Evolutionary conservation across 2,888 invertebrate genomes (phyloP).

Genomic region (Epicampocera succincta): DNA sequence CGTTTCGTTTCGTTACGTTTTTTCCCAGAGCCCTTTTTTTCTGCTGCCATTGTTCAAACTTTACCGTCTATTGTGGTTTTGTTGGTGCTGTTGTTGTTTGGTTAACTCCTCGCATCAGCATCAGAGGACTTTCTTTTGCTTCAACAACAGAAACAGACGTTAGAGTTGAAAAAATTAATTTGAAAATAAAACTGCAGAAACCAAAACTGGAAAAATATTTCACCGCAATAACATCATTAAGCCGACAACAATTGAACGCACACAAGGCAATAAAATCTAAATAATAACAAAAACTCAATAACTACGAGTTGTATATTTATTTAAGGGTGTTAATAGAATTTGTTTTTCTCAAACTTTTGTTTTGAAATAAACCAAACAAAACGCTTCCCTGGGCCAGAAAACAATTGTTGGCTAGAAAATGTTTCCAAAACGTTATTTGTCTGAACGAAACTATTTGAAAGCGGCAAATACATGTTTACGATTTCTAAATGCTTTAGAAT

Average conservation of each 20-base stretch:
- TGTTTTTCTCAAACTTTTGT: background rate
- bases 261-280: slow-evolving; percentile 56
- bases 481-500: too few relatives aligned
- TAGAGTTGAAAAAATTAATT: slow-evolving; percentile 6
- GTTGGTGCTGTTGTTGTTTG: slow-evolving; percentile 41
- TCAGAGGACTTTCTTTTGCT: slow-evolving; percentile 40
- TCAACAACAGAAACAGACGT: slow-evolving; percentile 59
- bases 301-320: too few relatives aligned
- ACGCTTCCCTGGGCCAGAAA: too few relatives aligned
- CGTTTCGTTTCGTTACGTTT: too few relatives aligned
- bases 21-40: slow-evolving; percentile 14
- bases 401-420: too few relatives aligned
- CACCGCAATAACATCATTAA: slow-evolving; percentile 68
- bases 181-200: slow-evolving; percentile 18
- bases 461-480: too few relatives aligned
- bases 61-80: slow-evolving; percentile 69
- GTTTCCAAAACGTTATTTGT: too few relatives aligned
- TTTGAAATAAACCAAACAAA: too few relatives aligned
- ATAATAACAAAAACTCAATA: slow-evolving; percentile 54
- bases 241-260: slow-evolving; percentile 51
- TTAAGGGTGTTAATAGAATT: background rate
- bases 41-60: slow-evolving; percentile 68
- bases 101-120: slow-evolving; percentile 46
- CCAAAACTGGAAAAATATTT: slow-evolving; percentile 50
- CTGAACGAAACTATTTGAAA: too few relatives aligned